Base-by-base conservation (phyloP, 2,888 invertebrate species). In the Drosophila nr. perissopoda region DNA sequence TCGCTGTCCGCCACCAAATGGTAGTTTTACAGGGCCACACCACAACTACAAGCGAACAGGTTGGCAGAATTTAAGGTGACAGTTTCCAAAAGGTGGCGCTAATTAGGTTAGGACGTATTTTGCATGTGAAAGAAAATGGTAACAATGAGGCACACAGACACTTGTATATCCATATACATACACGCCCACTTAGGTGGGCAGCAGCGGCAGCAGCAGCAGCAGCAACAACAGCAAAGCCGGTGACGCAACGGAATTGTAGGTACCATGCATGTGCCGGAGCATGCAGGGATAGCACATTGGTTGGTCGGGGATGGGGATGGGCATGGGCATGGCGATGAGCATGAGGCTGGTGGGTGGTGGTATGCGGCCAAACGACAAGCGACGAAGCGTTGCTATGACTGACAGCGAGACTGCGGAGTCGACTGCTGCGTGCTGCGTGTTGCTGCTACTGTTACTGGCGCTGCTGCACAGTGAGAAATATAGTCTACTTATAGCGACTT, bases 231-330 rank as follows among this genome's bases (percentile, higher is more conserved):
- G 36, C 42, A 31, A 57, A 36, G 79, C 67, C 70, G 86, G 87
- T 84, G 83, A 84, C 83, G 83, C 89, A 84, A 84, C 89, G 88
- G 69, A 87, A 76, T 75, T 76, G 75, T 75, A 82, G 88, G 74
- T 64, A 78, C 62, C 77, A 72, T 78, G 78, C 82, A 79, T 77
- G 69, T 81, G 72, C 63, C 66, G 25, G 65, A 65, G 70, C 67
- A 64, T 78, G 79, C 70, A 65, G 68, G 57, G 48, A 54, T 13
- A 54, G 46, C 59, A 40, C 40, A 40, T 29, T 29, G n/a, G n/a
- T 16, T 29, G 29, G 4, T 59, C n/a, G 13, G 13, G 53, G n/a
- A 42, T 48, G 49, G 29, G 33, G 6, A 21, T 46, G 21, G 38
- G 38, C 52, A 51, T 25, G 40, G 18, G 21, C 21, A 46, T 21